Evolutionary conservation across 2,113 vertebrate species (phyloP), one percentile per base, ranked within the genome.

Genomic region (Chamaea fasciata): DNA sequence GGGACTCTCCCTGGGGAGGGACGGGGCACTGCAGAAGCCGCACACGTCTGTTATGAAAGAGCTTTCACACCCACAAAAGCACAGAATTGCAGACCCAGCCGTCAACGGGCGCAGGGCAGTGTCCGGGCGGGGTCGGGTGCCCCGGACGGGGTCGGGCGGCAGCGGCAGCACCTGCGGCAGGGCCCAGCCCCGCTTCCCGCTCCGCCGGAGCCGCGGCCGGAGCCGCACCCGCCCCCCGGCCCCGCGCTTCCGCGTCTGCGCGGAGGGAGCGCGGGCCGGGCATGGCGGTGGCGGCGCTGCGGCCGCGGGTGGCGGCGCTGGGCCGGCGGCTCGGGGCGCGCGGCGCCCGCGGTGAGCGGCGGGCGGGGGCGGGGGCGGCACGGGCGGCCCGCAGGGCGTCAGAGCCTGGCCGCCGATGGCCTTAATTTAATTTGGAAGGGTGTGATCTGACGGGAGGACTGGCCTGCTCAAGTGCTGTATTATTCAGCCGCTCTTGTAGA

Each of bases 1-100:
- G 11, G 13, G 37, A 7, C 31, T 16, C 49, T 35, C 6, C 11
- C 20, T 1, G 1, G 11, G 3, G 3, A 30, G 21, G 1, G 7
- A 6, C 20, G 16, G 15, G 8, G 24, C 5, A 3, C 28, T 37
- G 59, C 23, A 8, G 19, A 16, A 13, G 5, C 33, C 30, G 5
- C 0, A 7, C 0, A 4, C 1, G 2, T 4, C 26, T 7, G 28
- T 9, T 10, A 26, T 0, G 15, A 8, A 50, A 26, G 13, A 14
- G 5, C 42, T 20, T 20, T 46, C 2, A 19, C 21, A 4, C 3
- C n/a, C 41, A 5, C 26, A 13, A 7, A 39, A 10, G 16, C 11
- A 4, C 15, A 11, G 8, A 23, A 7, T 5, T 1, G 27, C 10
- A 17, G 11, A 5, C 44, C 37, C 33, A 9, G 19, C 35, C 9